A percentile compares a stretch with the other conserved stretches of the same genome.
phyloP scores from a whole-genome alignment of 1,140 invertebrate genomes.

The Danaus melanippus region DNA sequence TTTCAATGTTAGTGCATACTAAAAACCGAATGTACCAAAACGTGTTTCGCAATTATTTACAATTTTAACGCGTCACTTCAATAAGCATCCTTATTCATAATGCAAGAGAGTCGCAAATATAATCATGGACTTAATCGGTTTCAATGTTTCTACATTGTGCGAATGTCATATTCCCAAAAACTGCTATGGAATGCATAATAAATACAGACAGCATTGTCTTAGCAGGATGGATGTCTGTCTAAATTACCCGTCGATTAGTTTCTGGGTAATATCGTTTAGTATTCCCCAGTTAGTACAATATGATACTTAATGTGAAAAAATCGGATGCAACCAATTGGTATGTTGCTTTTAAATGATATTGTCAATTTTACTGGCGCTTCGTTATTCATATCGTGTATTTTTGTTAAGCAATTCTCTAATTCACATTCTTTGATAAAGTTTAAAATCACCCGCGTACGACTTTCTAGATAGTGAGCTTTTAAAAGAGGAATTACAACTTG shows the following conservation, averaged over 20 bases:
- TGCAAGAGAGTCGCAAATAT: no score
- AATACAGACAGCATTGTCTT: conserved; percentile 34
- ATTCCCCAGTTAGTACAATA: conserved; percentile 28
- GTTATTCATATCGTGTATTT: no score
- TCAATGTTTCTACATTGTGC: conserved; percentile 13
- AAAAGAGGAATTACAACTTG: no score
- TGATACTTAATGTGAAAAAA: conserved; percentile 23
- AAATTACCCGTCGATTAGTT: conserved; percentile 53
- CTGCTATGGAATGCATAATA: conserved; percentile 36
- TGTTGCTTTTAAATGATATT: conserved; percentile 13
- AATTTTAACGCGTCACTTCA: conserved; percentile 11
- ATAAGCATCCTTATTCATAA: no score
- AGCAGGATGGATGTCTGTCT: conserved; percentile 43
- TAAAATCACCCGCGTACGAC: no score
- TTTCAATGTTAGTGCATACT: conserved; percentile 15
- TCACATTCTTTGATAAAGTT: no score
- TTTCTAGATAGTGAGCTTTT: no score
- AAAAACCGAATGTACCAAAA: conserved; percentile 16
- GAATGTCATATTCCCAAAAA: conserved; percentile 30
- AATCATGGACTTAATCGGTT: no score
- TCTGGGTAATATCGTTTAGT: conserved; percentile 42
- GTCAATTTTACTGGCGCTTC: neutral
- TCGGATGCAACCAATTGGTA: conserved; percentile 34
- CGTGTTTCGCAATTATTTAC: conserved; percentile 20
- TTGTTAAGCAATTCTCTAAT: no score